Percentiles rank a stretch among this genome's conserved stretches.
Evolutionary conservation across 2,888 invertebrate genomes (phyloP).

Genomic region (Acanthosoma haemorrhoidale): DNA sequence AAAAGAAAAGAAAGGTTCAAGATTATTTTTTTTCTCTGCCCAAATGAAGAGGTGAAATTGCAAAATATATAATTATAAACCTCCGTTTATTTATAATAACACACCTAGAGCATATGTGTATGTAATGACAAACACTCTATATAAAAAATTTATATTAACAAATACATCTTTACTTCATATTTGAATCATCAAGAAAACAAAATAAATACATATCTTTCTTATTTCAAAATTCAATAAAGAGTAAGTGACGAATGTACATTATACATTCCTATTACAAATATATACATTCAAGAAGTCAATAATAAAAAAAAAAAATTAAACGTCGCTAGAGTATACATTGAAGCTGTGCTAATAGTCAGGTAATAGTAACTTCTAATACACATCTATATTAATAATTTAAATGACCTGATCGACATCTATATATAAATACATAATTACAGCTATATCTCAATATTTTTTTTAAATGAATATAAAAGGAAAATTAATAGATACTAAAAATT

Average conservation of each 20-base stretch:
- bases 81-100: no score
- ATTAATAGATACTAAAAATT: background rate
- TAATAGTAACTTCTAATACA: background rate
- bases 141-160: slow-evolving; percentile 10
- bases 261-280: no score
- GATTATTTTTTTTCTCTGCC: no score
- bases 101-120: background rate
- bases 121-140: slow-evolving; percentile 7
- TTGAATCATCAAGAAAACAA: background rate
- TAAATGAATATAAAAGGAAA: background rate
- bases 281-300: slow-evolving; percentile 12
- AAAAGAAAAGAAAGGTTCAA: no score
- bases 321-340: background rate
- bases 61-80: no score
- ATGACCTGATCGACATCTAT: background rate
- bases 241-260: slow-evolving; percentile 7
- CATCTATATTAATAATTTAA: background rate
- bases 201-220: slow-evolving; percentile 14
- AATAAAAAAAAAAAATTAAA: slow-evolving; percentile 1
- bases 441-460: background rate
- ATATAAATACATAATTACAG: slow-evolving; percentile 1
- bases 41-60: no score
- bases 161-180: background rate
- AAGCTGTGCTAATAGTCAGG: background rate
- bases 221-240: background rate